Percentiles rank a stretch among this genome's conserved stretches.
These are phyloP conservation scores for Lepidonotus clava DNA, from an alignment of 2,888 invertebrate species.

Conservation along the genomic window DNA sequence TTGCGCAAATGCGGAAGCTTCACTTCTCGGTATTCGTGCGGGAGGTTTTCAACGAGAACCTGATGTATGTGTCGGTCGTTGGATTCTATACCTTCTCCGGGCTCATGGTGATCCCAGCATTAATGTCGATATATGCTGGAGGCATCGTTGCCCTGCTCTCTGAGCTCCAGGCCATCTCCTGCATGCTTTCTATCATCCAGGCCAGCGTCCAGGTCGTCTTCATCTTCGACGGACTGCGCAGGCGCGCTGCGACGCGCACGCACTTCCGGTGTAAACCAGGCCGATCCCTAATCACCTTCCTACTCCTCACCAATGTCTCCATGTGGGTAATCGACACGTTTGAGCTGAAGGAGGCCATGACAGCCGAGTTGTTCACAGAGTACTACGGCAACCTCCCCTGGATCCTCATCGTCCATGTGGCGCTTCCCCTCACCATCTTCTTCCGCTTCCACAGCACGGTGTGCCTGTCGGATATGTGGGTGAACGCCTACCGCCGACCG, in stretches of 20 bases:
- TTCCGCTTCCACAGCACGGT: conserved; percentile 79
- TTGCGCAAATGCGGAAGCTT: conserved; percentile 27
- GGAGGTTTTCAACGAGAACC: not conserved
- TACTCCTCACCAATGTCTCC: conserved; percentile 83
- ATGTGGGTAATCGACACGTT: conserved; percentile 83
- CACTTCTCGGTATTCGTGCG: not conserved
- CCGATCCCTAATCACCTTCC: conserved; percentile 81
- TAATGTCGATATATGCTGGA: not conserved
- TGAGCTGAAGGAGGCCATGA: conserved; percentile 80
- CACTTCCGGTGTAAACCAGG: conserved; percentile 59
- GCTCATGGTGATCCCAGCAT: conserved; percentile 2
- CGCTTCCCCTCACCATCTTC: conserved; percentile 83
- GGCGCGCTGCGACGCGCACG: conserved; percentile 63
- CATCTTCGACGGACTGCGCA: conserved; percentile 75
- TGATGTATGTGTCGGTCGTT: conserved; percentile 3
- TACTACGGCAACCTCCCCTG: conserved; percentile 85
- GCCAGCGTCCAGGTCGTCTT: conserved; percentile 74
- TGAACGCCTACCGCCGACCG: conserved; percentile 70
- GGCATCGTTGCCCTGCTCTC: conserved; percentile 7
- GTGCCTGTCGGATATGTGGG: conserved; percentile 79
- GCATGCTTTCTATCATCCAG: conserved; percentile 47
- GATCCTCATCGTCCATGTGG: conserved; percentile 84
- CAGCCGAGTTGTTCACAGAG: conserved; percentile 83
- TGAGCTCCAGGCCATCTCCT: conserved; percentile 9
- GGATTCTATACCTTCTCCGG: conserved; percentile 25